Evolutionary conservation across 23 tunicate species (phyloP).

Genomic region (Trididemnum clinides): DNA sequence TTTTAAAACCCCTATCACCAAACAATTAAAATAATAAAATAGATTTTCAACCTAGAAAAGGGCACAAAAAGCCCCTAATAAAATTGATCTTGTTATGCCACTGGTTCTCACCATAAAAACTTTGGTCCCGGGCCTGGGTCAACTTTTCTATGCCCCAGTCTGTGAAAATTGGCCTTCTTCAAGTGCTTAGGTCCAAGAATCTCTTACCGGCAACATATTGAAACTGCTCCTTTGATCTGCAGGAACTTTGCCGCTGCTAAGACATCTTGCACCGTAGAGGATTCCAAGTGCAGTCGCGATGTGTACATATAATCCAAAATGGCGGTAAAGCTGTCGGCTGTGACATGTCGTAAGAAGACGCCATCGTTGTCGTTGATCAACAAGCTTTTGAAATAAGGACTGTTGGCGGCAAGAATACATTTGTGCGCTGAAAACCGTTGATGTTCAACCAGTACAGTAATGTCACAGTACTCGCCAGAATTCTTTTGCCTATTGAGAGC

Average conservation of each 20-base stretch:
- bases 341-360: conserved; percentile 72
- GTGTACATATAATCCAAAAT: conserved; percentile 94
- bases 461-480: conserved; percentile 85
- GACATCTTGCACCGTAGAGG: conserved; percentile 69
- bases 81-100: too few species aligned
- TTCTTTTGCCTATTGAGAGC: conserved; percentile 58
- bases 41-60: too few species aligned
- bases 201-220: conserved; percentile 88
- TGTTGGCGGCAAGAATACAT: conserved; percentile 68
- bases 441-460: conserved; percentile 88
- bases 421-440: conserved; percentile 73
- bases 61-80: too few species aligned
- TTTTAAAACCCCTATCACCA: too few species aligned
- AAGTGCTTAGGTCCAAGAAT: too few species aligned
- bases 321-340: conserved; percentile 76
- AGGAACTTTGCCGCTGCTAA: conserved; percentile 81
- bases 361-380: conserved; percentile 84
- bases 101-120: too few species aligned
- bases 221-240: conserved; percentile 82
- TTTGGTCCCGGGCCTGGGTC: too few species aligned
- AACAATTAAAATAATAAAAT: too few species aligned
- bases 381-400: conserved; percentile 48
- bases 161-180: too few species aligned
- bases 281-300: conserved; percentile 72
- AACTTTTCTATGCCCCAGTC: too few species aligned